A percentile compares a stretch with the other conserved stretches of the same genome.
phyloP scores from a whole-genome alignment of 2,797 vertebrate genomes.

The Okamejei kenojei region DNA sequence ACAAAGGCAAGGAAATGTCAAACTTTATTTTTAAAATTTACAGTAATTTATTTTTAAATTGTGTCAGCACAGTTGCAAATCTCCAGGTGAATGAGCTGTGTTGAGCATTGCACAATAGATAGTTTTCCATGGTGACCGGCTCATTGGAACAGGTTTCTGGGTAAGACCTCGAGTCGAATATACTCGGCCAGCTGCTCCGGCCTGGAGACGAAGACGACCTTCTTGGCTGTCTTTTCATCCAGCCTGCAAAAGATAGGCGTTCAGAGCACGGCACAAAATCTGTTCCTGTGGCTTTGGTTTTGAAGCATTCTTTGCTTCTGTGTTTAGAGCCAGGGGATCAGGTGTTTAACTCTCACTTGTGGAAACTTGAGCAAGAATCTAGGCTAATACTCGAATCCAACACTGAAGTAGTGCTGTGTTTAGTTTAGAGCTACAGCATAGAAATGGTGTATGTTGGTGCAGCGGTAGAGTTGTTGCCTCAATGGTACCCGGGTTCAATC shows the following conservation, averaged over 20 bases:
- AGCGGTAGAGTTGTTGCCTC: too few relatives aligned
- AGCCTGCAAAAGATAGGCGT: background rate
- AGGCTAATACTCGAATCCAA: background rate
- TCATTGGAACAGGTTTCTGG: constrained; percentile 26
- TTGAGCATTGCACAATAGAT: background rate
- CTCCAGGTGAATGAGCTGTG: background rate
- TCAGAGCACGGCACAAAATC: background rate
- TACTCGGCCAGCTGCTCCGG: background rate
- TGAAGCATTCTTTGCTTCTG: background rate
- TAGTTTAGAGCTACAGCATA: too few relatives aligned
- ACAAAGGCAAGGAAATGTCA: background rate
- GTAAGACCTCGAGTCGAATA: background rate
- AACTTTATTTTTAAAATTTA: constrained; percentile 31
- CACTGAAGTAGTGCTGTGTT: background rate
- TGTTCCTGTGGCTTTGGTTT: background rate
- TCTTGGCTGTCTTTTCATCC: constrained; percentile 18
- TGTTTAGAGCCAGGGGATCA: background rate
- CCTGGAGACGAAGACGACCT: background rate
- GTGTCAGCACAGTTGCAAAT: background rate
- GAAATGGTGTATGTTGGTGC: too few relatives aligned
- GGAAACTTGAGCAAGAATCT: background rate
- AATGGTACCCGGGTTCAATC: too few relatives aligned
- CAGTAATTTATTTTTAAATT: background rate
- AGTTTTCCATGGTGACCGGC: background rate
- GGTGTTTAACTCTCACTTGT: background rate